Conservation (phyloP, 2,113 vertebrate genomes). For the Tonatia bakeri region DNA sequence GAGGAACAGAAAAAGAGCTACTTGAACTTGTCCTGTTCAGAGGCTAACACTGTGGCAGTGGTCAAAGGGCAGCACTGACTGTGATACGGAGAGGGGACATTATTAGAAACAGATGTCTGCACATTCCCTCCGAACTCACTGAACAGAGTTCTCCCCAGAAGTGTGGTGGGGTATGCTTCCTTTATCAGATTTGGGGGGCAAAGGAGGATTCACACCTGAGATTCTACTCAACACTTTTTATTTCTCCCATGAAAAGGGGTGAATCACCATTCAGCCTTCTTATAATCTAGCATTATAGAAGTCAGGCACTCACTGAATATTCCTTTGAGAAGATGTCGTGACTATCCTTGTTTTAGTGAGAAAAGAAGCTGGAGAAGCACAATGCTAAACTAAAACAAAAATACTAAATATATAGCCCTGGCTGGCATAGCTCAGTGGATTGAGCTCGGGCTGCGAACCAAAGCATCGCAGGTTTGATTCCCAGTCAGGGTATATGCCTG, state of each 20-base stretch:
- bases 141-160: neutral
- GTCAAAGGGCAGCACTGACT: neutral
- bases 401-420: neutral
- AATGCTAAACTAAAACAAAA: neutral
- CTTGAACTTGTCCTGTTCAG: neutral
- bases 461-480: no score
- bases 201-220: neutral
- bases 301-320: neutral
- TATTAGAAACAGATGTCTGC: neutral
- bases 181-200: neutral
- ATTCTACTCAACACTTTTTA: neutral
- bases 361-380: neutral
- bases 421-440: no score
- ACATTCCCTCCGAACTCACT: neutral
- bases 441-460: no score
- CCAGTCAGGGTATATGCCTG: no score
- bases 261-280: neutral
- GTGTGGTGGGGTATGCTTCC: neutral
- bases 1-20: neutral
- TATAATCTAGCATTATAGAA: neutral
- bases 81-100: neutral
- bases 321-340: neutral
- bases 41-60: neutral
- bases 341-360: neutral
- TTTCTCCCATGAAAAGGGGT: neutral